Evolutionary conservation across 30 jellyfish, hydroid and myxozoan genomes (phyloP), one percentile per base, ranked within the genome.

Genomic region (Aurelia aurita): DNA sequence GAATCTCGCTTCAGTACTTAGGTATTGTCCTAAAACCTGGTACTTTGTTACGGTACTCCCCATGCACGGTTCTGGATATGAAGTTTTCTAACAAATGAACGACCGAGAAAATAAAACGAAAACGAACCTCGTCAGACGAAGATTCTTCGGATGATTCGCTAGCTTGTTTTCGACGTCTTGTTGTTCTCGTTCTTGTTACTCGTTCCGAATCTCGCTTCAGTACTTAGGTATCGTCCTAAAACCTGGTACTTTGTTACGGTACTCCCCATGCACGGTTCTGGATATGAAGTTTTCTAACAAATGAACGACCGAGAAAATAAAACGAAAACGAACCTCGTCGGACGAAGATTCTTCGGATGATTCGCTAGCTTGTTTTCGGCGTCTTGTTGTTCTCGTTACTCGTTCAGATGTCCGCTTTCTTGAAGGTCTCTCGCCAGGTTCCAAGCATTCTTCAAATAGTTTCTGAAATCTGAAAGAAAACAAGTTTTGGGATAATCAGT

Each of bases 281-380:
- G n/a, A n/a, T n/a, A n/a, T n/a, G n/a, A n/a, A n/a, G n/a, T n/a
- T n/a, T n/a, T n/a, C n/a, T n/a, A n/a, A n/a, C n/a, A n/a, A n/a
- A n/a, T n/a, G n/a, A n/a, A n/a, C n/a, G n/a, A n/a, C n/a, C n/a
- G n/a, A n/a, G 16, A 39, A 39, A 9, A 15, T 39, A 39, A 39
- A 5, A 39, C 12, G 51, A 39, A 8, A 39, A 71, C 61, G 2
- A 53, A 81, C 97, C 88, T 90, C 97, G 9, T 86, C 98, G 23
- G 94, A 78, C n/a, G 91, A 96, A n/a, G 97, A 90, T 26, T 84
- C 95, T 18, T 91, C 98, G 12, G 98, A 85, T n/a, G 98, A 91
- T 39, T 91, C 96, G 47, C 95, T 82, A 15, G 84, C 85, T 59
- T 78, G 87, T 45, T 77, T 80, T 13, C 90, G 76, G 14, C 94